Base-by-base conservation (phyloP, 2,888 invertebrate genomes). In the Prionchulus punctatus region DNA sequence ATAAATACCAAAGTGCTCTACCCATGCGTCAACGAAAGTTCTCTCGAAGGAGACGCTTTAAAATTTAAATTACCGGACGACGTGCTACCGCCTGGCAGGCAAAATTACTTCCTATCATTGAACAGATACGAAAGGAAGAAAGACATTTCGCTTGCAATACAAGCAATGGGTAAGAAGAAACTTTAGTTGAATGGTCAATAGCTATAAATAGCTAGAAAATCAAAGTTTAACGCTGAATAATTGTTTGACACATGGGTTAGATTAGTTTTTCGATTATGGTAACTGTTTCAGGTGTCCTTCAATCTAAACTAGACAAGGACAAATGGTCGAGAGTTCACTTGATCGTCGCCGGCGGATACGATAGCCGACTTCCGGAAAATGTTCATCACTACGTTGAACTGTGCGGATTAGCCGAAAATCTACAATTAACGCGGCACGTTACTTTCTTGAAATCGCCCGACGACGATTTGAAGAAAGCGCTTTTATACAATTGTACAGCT, bases 81-180 rank as follows among this genome's bases (percentile, higher is more conserved):
- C 23, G 47, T 68, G 23, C 60, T 73, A 4, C 70, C 70, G 4
- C 55, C 58, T 1, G 60, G 64, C 23, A 69, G 67, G 30, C 62
- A 66, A 21, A 66, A 63, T 42, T 72, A 88, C 42, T 86, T 94
- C 70, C 75, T 98, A 12, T 98, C 96, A 0, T 84, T 99, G 61
- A 99, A 98, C 75, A 81, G 98, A 60, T 99, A 85, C 74, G 98
- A 99, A 70, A 81, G 89, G 4, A 98, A 98, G 71, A 99, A 99
- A 73, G 86, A 91, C 71, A 76, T 98, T n/a, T 78, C 78, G 42
- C 71, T 98, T 49, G 92, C 92, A 0, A 73, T 99, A 49, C 75
- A 81, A 65, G 83, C 91, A 2, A 78, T 98, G 63, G 80, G 83
- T 65, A 74, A 80, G 47, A 21, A 21, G 15, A 12, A 45, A 12